These are phyloP conservation scores for Pyrocephalus nanus DNA, from an alignment of 2,797 vertebrate genomes.

Conservation along the genomic window DNA sequence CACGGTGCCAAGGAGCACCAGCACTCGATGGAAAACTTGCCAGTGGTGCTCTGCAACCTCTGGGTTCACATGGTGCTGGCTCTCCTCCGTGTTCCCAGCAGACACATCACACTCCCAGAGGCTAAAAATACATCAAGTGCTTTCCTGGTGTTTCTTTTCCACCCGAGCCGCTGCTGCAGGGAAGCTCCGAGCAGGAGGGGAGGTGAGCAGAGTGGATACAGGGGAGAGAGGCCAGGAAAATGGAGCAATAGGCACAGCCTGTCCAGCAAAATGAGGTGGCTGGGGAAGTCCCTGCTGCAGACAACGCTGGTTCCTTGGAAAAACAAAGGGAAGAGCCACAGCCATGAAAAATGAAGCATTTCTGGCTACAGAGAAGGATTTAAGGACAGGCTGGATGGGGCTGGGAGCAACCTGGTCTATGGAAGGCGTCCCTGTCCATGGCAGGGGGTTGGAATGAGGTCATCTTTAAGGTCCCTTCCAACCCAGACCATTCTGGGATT, in stretches of 20 bases:
- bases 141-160: constrained; percentile 30
- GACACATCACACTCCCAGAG: constrained; percentile 17
- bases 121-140: constrained; percentile 59
- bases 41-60: neutral
- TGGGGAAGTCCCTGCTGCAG: accelerated
- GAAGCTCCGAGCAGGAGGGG: neutral
- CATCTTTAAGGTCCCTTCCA: neutral
- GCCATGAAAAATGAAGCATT: neutral
- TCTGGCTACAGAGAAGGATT: neutral
- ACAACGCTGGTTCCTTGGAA: neutral
- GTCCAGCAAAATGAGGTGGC: neutral
- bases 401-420: neutral
- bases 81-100: constrained; percentile 35
- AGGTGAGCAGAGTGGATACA: neutral
- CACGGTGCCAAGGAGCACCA: neutral
- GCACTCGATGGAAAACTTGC: neutral
- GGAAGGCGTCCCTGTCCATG: neutral
- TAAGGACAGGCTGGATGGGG: accelerated
- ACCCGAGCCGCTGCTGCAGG: neutral
- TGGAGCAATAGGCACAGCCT: neutral
- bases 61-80: constrained; percentile 9
- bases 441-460: neutral
- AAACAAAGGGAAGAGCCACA: neutral
- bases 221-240: neutral
- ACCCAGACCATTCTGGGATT: neutral